phyloP scores from a whole-genome alignment of 2,797 vertebrate species.

The Pteropus rufus region DNA sequence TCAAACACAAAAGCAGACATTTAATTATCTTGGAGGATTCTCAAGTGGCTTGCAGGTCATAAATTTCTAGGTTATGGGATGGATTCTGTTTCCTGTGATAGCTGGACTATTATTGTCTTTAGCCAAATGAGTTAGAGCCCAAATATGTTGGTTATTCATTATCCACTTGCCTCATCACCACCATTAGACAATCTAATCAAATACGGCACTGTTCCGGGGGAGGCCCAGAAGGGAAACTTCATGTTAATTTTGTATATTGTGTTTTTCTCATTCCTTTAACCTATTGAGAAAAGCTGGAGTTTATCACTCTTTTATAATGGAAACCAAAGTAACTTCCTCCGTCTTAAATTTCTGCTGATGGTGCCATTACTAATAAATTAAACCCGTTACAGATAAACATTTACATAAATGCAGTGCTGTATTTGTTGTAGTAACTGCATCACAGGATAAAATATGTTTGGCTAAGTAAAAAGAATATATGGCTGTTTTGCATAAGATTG shows the following conservation, averaged over 20 bases:
- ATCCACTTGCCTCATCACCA: neutral
- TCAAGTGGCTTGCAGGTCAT: neutral
- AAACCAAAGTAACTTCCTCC: slow-evolving; percentile 69
- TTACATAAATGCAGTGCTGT: neutral
- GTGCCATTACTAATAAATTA: slow-evolving; percentile 51
- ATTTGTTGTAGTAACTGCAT: slow-evolving; percentile 57
- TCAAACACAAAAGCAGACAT: neutral
- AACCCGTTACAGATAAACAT: slow-evolving; percentile 53
- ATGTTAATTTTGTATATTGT: slow-evolving; percentile 65
- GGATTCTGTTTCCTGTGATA: slow-evolving; percentile 38
- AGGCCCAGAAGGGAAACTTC: slow-evolving; percentile 41
- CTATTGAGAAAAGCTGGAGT: slow-evolving; percentile 64
- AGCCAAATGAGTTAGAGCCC: slow-evolving; percentile 43
- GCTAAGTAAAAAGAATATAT: slow-evolving; percentile 64
- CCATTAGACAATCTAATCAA: slow-evolving; percentile 40
- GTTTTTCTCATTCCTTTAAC: slow-evolving; percentile 57
- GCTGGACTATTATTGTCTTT: slow-evolving; percentile 12
- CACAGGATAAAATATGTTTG: slow-evolving; percentile 44
- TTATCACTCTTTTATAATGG: slow-evolving; percentile 64
- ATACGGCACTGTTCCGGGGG: neutral
- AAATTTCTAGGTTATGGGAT: slow-evolving; percentile 30
- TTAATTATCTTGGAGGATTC: neutral
- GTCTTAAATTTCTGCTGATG: slow-evolving; percentile 60
- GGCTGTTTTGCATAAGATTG: slow-evolving; percentile 48
- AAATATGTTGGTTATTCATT: slow-evolving; percentile 46